Percentiles rank a stretch among this genome's conserved stretches.
These are phyloP conservation scores for Stegodyphus mimosarum DNA, from an alignment of 1,140 invertebrate species.

Conservation along the genomic window DNA sequence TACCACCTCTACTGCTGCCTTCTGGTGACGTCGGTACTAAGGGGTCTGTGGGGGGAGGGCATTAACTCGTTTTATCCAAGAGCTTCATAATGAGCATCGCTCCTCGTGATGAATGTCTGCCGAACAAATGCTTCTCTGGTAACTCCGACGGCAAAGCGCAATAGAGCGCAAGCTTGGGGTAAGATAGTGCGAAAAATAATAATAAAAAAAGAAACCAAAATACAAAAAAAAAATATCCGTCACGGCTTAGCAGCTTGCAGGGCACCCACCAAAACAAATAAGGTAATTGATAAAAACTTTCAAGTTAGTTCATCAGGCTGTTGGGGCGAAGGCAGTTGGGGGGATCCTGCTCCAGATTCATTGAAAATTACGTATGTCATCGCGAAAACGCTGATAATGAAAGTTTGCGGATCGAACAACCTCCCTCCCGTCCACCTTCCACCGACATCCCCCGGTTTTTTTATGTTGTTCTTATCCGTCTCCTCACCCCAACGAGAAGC, in stretches of 20 bases:
- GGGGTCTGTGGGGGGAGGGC: conserved; percentile 2
- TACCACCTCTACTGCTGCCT: too few relatives aligned
- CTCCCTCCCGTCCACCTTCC: conserved; percentile 4
- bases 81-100: conserved; percentile 24
- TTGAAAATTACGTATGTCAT: conserved; percentile 61
- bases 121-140: conserved; percentile 27
- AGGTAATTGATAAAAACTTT: conserved; percentile 61
- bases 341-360: conserved; percentile 4
- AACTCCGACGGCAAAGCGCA: neutral
- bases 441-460: conserved; percentile 22
- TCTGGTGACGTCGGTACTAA: too few relatives aligned
- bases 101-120: conserved; percentile 48
- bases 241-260: conserved; percentile 47
- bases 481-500: conserved; percentile 32
- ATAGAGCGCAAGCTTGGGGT: conserved; percentile 12
- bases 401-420: conserved; percentile 52
- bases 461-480: conserved; percentile 49
- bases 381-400: conserved; percentile 59
- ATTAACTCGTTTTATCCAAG: conserved; percentile 40
- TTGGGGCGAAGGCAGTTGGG: neutral
- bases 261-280: conserved; percentile 58
- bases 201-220: conserved; percentile 13
- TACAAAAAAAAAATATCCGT: neutral
- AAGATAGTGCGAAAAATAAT: conserved; percentile 16
- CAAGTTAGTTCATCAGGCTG: conserved; percentile 57